Conservation (phyloP, 2,113 vertebrate genomes). For the Hyaena hyaena region DNA sequence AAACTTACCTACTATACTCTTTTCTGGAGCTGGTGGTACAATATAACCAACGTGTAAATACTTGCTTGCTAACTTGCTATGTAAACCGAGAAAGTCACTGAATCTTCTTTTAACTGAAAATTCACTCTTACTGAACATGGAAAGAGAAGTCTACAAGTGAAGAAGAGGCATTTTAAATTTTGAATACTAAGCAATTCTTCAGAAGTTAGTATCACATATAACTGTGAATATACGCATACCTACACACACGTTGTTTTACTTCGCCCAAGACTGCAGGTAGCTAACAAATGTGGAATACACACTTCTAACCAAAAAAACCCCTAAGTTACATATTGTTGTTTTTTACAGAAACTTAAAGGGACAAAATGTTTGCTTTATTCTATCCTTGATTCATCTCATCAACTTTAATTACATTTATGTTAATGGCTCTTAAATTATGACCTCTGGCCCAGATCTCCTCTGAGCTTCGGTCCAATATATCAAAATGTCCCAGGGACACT, state of each 20-base stretch:
- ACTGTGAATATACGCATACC: background rate
- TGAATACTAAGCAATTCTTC: constrained; percentile 22
- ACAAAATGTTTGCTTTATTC: constrained; percentile 16
- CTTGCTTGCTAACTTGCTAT: constrained; percentile 96
- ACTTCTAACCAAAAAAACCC: background rate
- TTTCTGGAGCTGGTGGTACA: constrained; percentile 98
- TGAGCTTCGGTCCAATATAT: background rate
- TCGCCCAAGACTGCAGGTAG: constrained; percentile 26
- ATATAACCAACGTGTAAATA: constrained; percentile 97
- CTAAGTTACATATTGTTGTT: background rate
- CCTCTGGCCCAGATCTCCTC: background rate
- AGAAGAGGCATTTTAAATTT: constrained; percentile 66
- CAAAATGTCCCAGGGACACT: background rate
- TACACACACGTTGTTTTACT: background rate
- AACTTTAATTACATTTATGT: background rate
- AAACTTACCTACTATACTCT: constrained; percentile 98
- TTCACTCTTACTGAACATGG: constrained; percentile 92
- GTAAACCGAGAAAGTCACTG: constrained; percentile 98
- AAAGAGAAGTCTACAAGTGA: constrained; percentile 91
- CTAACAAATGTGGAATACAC: background rate
- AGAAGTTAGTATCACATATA: background rate
- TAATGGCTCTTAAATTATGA: constrained; percentile 48
- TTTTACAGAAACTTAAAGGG: background rate
- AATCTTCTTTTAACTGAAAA: constrained; percentile 97
- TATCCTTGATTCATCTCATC: background rate